A percentile compares a stretch with the other conserved stretches of the same genome.
Conservation (phyloP, 2,888 invertebrate species). For the Epinotia ramella region DNA sequence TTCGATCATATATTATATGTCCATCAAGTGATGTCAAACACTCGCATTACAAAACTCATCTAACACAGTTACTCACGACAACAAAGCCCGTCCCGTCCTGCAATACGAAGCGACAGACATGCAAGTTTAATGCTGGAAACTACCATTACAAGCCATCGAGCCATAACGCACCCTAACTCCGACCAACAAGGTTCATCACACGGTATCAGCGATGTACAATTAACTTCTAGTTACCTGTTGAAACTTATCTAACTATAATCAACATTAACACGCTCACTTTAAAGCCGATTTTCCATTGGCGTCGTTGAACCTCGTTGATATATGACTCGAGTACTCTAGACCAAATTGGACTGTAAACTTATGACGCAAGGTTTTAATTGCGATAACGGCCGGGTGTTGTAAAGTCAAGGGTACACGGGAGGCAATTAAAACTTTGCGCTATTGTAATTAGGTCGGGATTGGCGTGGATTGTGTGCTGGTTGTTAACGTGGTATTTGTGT, state of each 20-base stretch:
- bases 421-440: conserved; percentile 32
- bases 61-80: background rate
- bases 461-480: conserved; percentile 24
- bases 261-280: background rate
- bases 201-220: conserved; percentile 4
- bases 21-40: background rate
- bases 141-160: conserved; percentile 1
- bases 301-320: background rate
- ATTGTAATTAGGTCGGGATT: conserved; percentile 27
- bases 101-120: conserved; percentile 6
- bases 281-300: conserved; percentile 11
- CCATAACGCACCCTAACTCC: conserved; percentile 2
- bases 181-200: background rate
- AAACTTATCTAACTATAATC: background rate
- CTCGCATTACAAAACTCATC: conserved; percentile 2
- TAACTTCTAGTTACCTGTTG: conserved; percentile 20
- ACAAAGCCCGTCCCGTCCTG: background rate
- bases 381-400: background rate
- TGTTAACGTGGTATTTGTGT: conserved; percentile 25
- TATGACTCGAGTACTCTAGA: background rate
- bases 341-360: background rate
- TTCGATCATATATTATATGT: too few species aligned
- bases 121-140: conserved; percentile 9
- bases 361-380: background rate
- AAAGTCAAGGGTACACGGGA: conserved; percentile 2